Evolutionary conservation across 2,888 invertebrate species (phyloP).

Genomic region (Troglohyphantes excavatus): DNA sequence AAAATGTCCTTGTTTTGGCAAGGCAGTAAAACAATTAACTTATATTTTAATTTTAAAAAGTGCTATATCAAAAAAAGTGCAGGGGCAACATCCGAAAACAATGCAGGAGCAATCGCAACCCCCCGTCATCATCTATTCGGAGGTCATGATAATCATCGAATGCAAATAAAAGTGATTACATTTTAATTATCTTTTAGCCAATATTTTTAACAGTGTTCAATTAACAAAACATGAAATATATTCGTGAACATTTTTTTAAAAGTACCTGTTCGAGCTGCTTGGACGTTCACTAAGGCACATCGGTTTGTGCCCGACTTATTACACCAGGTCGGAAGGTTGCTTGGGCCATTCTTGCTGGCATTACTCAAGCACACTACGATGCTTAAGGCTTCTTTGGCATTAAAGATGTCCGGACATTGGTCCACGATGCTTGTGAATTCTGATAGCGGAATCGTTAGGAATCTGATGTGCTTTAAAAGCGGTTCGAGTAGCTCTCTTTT

Average conservation of each 20-base stretch:
- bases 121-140: too few relatives aligned
- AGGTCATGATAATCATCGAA: too few relatives aligned
- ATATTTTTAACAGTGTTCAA: too few relatives aligned
- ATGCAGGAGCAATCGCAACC: too few relatives aligned
- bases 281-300: not conserved
- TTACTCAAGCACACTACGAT: constrained; percentile 40
- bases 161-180: too few relatives aligned
- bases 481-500: constrained; percentile 15
- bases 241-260: not conserved
- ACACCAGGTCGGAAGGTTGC: constrained; percentile 47
- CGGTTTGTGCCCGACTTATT: constrained; percentile 35
- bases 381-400: constrained; percentile 34
- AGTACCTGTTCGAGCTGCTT: not conserved
- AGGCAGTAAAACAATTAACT: too few relatives aligned
- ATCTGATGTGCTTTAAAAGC: constrained; percentile 43
- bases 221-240: not conserved
- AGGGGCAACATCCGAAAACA: too few relatives aligned
- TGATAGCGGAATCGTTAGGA: not conserved
- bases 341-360: not conserved
- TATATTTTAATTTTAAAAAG: too few relatives aligned
- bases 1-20: too few relatives aligned
- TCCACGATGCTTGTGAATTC: constrained; percentile 29
- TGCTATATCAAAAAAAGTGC: too few relatives aligned
- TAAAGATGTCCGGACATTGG: constrained; percentile 40
- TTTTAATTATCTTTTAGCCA: too few relatives aligned